Conservation (phyloP, 2,113 vertebrate genomes). For the Phainopepla nitens region DNA sequence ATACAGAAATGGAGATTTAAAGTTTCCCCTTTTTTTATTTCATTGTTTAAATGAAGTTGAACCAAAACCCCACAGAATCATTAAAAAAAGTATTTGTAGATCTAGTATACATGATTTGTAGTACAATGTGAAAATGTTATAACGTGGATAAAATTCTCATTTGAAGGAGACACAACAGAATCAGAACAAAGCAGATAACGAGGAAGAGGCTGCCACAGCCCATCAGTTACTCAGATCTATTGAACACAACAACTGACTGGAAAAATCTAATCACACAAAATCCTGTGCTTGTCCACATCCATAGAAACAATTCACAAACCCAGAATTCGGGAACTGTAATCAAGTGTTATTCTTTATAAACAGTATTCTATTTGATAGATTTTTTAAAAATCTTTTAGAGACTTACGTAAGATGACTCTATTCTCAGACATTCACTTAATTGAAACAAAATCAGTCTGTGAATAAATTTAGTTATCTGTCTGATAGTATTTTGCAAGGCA, state of each 20-base stretch:
- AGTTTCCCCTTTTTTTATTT: background rate
- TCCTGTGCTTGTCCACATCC: background rate
- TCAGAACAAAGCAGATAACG: background rate
- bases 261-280: slow-evolving; percentile 13
- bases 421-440: background rate
- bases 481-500: background rate
- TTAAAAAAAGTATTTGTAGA: background rate
- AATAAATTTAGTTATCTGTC: background rate
- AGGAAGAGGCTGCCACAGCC: slow-evolving; percentile 2
- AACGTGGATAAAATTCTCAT: background rate
- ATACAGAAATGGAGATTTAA: background rate
- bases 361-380: background rate
- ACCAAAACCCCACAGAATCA: background rate
- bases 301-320: background rate
- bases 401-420: background rate
- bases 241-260: slow-evolving; percentile 9
- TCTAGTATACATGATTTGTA: background rate
- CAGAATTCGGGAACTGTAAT: background rate
- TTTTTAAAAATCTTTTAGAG: background rate
- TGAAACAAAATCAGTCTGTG: background rate
- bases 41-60: background rate
- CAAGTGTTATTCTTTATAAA: background rate
- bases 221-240: background rate
- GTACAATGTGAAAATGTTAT: background rate
- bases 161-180: background rate